Conservation (phyloP, 2,888 invertebrate species). For the Uloborus plumipes region DNA sequence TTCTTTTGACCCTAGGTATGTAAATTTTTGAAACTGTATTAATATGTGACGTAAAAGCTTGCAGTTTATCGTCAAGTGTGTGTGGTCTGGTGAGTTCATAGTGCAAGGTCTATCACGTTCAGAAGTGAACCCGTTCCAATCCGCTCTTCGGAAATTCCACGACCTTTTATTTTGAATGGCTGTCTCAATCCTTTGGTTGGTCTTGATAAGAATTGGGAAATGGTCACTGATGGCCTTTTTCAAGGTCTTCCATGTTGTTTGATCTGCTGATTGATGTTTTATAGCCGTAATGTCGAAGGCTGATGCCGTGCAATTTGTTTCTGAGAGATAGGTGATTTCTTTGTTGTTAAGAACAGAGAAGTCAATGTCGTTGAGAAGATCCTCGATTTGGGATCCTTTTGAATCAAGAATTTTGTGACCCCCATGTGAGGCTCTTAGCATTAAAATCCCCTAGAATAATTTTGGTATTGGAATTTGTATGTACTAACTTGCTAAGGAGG, state of each 20-base stretch:
- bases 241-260: background rate
- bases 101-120: slow-evolving; percentile 1
- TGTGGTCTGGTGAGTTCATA: background rate
- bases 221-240: slow-evolving; percentile 2
- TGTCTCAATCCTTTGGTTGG: background rate
- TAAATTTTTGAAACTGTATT: too few relatives aligned
- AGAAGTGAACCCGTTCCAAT: slow-evolving; percentile 1
- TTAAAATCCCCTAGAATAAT: too few relatives aligned
- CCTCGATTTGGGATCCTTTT: slow-evolving; percentile 4
- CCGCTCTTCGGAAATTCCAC: slow-evolving; percentile 1
- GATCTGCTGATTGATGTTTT: background rate
- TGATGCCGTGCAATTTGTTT: background rate
- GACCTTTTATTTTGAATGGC: background rate
- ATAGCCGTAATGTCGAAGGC: slow-evolving; percentile 11
- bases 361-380: background rate
- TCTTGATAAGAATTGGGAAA: slow-evolving; percentile 1
- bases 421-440: slow-evolving; percentile 10
- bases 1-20: too few relatives aligned
- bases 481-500: too few relatives aligned
- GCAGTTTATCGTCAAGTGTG: background rate
- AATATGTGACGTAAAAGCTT: background rate
- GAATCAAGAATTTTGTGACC: background rate
- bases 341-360: slow-evolving; percentile 2
- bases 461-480: too few relatives aligned
- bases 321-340: background rate